These are phyloP conservation scores for Epicauta chinensis DNA, from an alignment of 1,140 invertebrate species.

Conservation along the genomic window DNA sequence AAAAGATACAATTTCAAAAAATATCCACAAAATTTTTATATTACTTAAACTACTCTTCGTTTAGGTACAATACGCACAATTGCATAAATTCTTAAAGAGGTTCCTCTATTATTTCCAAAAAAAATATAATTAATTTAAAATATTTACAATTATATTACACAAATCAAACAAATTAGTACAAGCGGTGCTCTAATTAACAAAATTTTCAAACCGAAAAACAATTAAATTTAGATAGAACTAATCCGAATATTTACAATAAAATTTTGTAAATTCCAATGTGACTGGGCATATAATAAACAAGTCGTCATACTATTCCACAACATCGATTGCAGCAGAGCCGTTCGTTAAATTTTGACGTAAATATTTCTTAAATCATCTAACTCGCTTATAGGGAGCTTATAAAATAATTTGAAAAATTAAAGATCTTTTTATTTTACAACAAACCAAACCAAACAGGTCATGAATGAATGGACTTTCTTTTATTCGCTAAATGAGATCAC, in stretches of 20 bases:
- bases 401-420: constrained; percentile 14
- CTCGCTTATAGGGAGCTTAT: constrained; percentile 2
- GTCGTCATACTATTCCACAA: constrained; percentile 10
- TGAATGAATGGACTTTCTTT: constrained; percentile 12
- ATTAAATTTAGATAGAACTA: no score
- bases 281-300: constrained; percentile 16
- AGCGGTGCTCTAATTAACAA: constrained; percentile 28
- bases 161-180: constrained; percentile 27
- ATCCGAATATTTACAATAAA: constrained; percentile 1
- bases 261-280: constrained; percentile 22
- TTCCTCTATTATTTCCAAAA: constrained; percentile 21
- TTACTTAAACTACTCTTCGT: constrained; percentile 14
- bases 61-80: constrained; percentile 34
- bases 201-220: no score
- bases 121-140: no score
- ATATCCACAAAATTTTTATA: constrained; percentile 8
- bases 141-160: constrained; percentile 23
- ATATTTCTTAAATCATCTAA: constrained; percentile 7
- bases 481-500: constrained; percentile 6
- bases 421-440: constrained; percentile 4
- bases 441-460: no score
- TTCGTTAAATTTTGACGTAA: constrained; percentile 2
- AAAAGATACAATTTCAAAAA: constrained; percentile 14
- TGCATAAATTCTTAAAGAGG: constrained; percentile 36
- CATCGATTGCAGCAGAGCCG: constrained; percentile 10